These are phyloP conservation scores for Drosophila anomelani DNA, from an alignment of 2,888 invertebrate species.

Conservation along the genomic window DNA sequence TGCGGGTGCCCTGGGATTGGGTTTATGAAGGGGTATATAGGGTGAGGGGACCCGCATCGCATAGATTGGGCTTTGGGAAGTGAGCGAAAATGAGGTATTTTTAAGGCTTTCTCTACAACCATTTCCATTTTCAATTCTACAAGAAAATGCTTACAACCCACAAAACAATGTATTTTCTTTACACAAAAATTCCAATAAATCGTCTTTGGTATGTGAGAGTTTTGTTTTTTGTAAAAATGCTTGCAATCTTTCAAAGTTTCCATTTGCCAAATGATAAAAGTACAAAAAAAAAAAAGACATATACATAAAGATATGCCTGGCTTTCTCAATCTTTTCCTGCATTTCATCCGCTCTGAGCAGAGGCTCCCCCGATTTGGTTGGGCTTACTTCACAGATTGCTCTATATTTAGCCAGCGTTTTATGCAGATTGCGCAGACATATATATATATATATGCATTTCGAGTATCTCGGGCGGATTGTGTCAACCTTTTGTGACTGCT, in stretches of 20 bases:
- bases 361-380: not conserved
- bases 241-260: conserved; percentile 5
- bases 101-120: not conserved
- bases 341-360: not conserved
- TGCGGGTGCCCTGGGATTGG: conserved; percentile 10
- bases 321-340: conserved; percentile 25
- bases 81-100: conserved; percentile 15
- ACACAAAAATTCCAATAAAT: not conserved
- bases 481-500: conserved; percentile 45
- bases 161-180: not conserved
- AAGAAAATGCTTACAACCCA: not conserved
- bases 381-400: conserved; percentile 13
- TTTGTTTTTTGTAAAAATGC: not conserved
- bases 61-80: conserved; percentile 38
- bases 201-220: not conserved
- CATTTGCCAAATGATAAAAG: conserved; percentile 21
- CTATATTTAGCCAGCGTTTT: conserved; percentile 26
- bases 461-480: conserved; percentile 33
- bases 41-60: conserved; percentile 33
- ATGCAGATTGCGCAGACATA: conserved; percentile 20
- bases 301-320: not conserved
- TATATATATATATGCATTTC: conserved; percentile 8
- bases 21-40: not conserved
- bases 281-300: not conserved
- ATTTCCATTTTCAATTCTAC: not conserved